Conservation (phyloP, 2,797 vertebrate genomes). For the Eulemur rubriventer region DNA sequence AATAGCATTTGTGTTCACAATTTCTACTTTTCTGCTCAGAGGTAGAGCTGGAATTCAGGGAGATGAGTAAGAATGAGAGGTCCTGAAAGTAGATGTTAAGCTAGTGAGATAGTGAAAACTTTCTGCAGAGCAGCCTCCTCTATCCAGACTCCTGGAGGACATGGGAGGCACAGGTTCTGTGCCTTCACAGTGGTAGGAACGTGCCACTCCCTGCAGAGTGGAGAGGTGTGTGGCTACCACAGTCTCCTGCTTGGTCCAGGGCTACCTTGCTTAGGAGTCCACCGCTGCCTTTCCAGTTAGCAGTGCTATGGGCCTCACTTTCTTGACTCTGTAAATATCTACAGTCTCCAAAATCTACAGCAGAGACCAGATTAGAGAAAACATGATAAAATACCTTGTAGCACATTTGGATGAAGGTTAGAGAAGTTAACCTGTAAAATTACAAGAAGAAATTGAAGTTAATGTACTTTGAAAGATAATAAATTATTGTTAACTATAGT, state of each 20-base stretch:
- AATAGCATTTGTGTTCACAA: not conserved
- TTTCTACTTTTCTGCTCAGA: not conserved
- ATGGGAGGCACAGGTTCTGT: not conserved
- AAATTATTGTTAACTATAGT: no score
- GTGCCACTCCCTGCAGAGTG: not conserved
- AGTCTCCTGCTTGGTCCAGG: not conserved
- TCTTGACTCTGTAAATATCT: not conserved
- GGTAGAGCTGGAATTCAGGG: not conserved
- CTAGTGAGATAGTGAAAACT: not conserved
- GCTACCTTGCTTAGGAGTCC: not conserved
- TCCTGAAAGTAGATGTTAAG: not conserved
- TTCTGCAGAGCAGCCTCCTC: not conserved
- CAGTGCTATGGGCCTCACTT: not conserved
- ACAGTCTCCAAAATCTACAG: not conserved
- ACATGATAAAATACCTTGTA: not conserved
- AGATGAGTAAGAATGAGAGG: not conserved
- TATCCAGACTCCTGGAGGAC: not conserved
- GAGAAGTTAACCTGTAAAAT: not conserved
- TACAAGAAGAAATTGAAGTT: not conserved
- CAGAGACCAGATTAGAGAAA: not conserved
- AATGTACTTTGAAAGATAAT: not conserved
- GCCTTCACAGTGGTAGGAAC: rapidly evolving
- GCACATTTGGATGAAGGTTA: not conserved
- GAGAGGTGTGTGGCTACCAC: not conserved
- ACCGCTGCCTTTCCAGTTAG: not conserved